phyloP scores from a whole-genome alignment of 1,140 invertebrate genomes.

The Pseudomyrmex flavicornis region DNA sequence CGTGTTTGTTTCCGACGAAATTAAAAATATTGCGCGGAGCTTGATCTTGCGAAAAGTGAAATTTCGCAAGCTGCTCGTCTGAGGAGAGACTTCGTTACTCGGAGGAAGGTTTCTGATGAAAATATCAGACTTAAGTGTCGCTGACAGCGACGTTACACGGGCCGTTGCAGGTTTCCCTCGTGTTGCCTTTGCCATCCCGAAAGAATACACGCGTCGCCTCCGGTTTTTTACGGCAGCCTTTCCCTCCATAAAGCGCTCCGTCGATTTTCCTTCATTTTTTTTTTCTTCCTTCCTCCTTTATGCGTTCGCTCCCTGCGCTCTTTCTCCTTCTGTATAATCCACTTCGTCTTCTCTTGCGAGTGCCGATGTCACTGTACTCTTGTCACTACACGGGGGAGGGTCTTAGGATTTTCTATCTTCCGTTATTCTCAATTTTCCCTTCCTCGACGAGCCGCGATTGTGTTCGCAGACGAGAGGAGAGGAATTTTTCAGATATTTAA shows the following conservation, averaged over 20 bases:
- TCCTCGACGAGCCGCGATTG: background rate
- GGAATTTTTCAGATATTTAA: background rate
- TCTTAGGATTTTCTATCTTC: slow-evolving; percentile 40
- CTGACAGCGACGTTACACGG: slow-evolving; percentile 14
- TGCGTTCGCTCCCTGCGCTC: slow-evolving; percentile 46
- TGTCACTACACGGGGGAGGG: background rate
- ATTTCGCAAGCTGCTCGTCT: slow-evolving; percentile 6
- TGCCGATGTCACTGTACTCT: slow-evolving; percentile 19
- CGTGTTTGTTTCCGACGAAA: background rate
- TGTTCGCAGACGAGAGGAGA: background rate
- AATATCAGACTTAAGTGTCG: slow-evolving; percentile 39
- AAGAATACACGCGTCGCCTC: slow-evolving; percentile 57
- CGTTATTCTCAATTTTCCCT: slow-evolving; percentile 29
- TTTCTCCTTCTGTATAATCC: slow-evolving; percentile 58
- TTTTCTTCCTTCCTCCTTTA: slow-evolving; percentile 58
- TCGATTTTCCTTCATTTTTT: slow-evolving; percentile 78
- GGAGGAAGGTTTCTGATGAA: slow-evolving; percentile 21
- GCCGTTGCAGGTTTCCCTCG: background rate
- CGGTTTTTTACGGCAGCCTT: slow-evolving; percentile 73
- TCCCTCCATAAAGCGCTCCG: slow-evolving; percentile 70
- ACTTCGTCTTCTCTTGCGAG: slow-evolving; percentile 53
- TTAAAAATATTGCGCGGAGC: background rate
- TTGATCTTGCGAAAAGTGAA: slow-evolving; percentile 15
- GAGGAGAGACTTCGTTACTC: slow-evolving; percentile 19
- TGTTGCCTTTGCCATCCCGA: background rate